Evolutionary conservation across 1,140 invertebrate genomes (phyloP), one percentile per base, ranked within the genome.

Genomic region (Dendroctonus valens): DNA sequence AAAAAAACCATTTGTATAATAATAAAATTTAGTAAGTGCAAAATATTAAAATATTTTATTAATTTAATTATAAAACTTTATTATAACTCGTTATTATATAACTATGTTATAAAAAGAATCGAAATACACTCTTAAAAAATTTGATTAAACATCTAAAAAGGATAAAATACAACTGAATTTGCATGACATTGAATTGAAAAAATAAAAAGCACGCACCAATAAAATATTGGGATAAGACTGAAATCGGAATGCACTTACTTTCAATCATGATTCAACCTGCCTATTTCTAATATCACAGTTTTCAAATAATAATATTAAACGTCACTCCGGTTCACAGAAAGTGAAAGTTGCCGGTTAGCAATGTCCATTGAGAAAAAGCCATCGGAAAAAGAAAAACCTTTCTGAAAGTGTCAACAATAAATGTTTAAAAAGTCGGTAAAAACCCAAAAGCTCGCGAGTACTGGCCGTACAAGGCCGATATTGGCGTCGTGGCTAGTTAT

Each of bases 401-500:
- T 38, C 49, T 59, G 58, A 59, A 49, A 48, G 42, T 59, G 58
- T 59, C 58, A 59, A 59, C 58, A 59, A 49, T 48, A 54, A 69
- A 48, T 53, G 64, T 60, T 46, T 48, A 67, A 63, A 68, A 63
- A 62, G 63, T 63, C 42, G 41, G 51, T 62, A 68, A 62, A 68
- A 57, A 50, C 59, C n/a, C 39, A 69, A 69, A 69, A 65, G 62
- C 66, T 63, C 59, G 57, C 58, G 55, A 59, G 52, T 61, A 60
- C 65, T 65, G 71, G 69, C 77, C 77, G 74, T 77, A 75, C 68
- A 77, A 76, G 76, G 76, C 70, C 70, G 61, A 52, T 54, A 63
- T 59, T 60, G 68, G 70, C 68, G 71, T 69, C 67, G 66, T 71
- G 75, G 58, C 59, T 67, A 70, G 71, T 72, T 74, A 76, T 76